phyloP scores from a whole-genome alignment of 2,888 invertebrate genomes.

The Nasonovia ribisnigri region DNA sequence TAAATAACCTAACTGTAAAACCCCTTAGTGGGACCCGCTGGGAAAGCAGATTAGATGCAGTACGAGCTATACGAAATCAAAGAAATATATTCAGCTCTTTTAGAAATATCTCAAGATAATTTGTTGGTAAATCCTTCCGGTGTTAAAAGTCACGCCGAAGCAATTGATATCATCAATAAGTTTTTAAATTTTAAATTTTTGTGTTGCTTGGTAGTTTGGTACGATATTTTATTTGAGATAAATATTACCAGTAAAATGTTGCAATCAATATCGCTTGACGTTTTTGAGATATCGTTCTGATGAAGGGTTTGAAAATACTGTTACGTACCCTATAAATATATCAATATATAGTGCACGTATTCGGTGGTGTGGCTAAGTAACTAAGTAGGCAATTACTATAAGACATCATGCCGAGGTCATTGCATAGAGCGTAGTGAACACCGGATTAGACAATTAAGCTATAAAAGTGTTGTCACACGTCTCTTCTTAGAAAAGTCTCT shows the following conservation, averaged over 20 bases:
- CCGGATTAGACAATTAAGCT: no score
- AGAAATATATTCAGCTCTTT: conserved; percentile 36
- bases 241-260: conserved; percentile 42
- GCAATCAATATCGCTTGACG: conserved; percentile 33
- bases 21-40: background rate
- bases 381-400: no score
- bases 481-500: no score
- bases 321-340: background rate
- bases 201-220: conserved; percentile 38
- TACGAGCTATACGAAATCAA: conserved; percentile 8
- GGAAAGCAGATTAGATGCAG: conserved; percentile 16
- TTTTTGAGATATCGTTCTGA: conserved; percentile 38
- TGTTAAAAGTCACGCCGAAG: conserved; percentile 28
- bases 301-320: conserved; percentile 8
- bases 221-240: conserved; percentile 33
- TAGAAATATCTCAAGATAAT: conserved; percentile 33
- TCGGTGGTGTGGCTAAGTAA: no score
- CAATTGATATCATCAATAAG: conserved; percentile 32
- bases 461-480: no score
- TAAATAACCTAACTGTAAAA: conserved; percentile 12
- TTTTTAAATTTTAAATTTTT: conserved; percentile 29
- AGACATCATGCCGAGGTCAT: no score
- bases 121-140: background rate
- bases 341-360: no score
- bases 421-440: no score